Percentiles rank a stretch among this genome's conserved stretches.
phyloP scores from a whole-genome alignment of 2,797 vertebrate genomes.

The Bovichtus variegatus region DNA sequence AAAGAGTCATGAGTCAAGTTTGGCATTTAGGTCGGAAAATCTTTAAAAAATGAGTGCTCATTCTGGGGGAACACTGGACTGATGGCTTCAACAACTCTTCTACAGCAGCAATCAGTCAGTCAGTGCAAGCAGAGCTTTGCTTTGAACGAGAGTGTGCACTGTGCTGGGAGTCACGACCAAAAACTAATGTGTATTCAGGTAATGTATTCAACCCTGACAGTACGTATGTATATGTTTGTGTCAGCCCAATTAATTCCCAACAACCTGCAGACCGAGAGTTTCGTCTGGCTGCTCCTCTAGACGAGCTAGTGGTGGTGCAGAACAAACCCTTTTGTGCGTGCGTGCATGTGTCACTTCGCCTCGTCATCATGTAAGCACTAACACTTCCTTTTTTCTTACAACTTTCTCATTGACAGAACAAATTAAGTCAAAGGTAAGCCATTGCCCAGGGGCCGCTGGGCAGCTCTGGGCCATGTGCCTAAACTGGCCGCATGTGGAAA shows the following conservation, averaged over 20 bases:
- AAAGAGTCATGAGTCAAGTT: constrained; percentile 27
- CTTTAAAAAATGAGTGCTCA: neutral
- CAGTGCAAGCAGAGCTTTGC: constrained; percentile 27
- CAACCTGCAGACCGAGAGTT: constrained; percentile 26
- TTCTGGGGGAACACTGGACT: constrained; percentile 19
- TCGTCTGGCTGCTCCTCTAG: constrained; percentile 25
- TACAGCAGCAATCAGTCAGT: constrained; percentile 1
- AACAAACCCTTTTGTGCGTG: constrained; percentile 35
- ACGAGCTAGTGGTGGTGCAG: neutral
- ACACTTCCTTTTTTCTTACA: constrained; percentile 42
- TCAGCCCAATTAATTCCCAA: constrained; percentile 50
- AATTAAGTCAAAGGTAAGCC: constrained; percentile 60
- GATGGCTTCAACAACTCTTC: constrained; percentile 11
- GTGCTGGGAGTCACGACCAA: constrained; percentile 9
- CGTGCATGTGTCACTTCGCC: constrained; percentile 16
- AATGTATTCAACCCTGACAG: constrained; percentile 34
- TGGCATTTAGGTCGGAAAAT: constrained; percentile 1
- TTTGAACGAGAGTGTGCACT: constrained; percentile 21
- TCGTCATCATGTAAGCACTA: constrained; percentile 10
- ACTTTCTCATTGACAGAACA: constrained; percentile 52
- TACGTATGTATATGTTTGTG: constrained; percentile 12
- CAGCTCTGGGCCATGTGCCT: constrained; percentile 42
- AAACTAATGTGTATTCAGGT: constrained; percentile 39
- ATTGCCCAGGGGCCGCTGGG: constrained; percentile 22
- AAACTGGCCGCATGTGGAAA: constrained; percentile 42